Evolutionary conservation across 92 coral and sea anemone genomes (phyloP), one percentile per base, ranked within the genome.

Genomic region (Desmophyllum pertusum): DNA sequence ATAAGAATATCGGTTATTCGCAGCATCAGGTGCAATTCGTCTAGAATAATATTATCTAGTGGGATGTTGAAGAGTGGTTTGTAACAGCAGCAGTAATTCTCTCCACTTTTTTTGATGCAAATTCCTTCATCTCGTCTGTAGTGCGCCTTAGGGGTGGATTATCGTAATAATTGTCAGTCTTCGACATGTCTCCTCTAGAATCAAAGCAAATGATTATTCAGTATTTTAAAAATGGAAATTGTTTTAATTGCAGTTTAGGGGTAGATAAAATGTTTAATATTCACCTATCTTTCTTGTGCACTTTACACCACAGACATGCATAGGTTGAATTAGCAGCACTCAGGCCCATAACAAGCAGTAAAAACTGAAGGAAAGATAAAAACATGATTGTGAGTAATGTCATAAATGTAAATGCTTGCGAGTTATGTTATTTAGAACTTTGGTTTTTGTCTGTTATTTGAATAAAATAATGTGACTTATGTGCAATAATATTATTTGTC

Each of bases 1-100:
- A 90, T 76, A 33, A 88, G 41, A 35, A 90, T 81, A 84, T 90
- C 94, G 0, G 94, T 87, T 45, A 90, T 33, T 14, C 84, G 37
- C 6, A 90, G 69, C 10, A 90, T 84, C 4, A 90, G 85, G 33
- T 90, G 91, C 17, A 90, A 80, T 33, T 87, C 94, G 88, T 90
- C 91, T 4, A 88, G 78, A 41, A 87, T 80, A 23, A 87, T 84
- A 66, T 87, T 84, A 39, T 88, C 88, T 6, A 75, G 86, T 25
- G 90, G 90, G 74, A 83, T 68, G 59, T 75, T 53, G 10, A 89
- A 46, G 21, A 86, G 64, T 37, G 90, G 88, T 9, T 75, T 89
- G 76, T 1, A 40, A 75, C 88, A 86, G 63, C 88, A 78, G 70
- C 46, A 90, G 41, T 82, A 39, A 25, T 21, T 23, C 21, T 76